A percentile compares a stretch with the other conserved stretches of the same genome.
Evolutionary conservation across 2,113 vertebrate genomes (phyloP).

Genomic region (Proterorhinus semilunaris): DNA sequence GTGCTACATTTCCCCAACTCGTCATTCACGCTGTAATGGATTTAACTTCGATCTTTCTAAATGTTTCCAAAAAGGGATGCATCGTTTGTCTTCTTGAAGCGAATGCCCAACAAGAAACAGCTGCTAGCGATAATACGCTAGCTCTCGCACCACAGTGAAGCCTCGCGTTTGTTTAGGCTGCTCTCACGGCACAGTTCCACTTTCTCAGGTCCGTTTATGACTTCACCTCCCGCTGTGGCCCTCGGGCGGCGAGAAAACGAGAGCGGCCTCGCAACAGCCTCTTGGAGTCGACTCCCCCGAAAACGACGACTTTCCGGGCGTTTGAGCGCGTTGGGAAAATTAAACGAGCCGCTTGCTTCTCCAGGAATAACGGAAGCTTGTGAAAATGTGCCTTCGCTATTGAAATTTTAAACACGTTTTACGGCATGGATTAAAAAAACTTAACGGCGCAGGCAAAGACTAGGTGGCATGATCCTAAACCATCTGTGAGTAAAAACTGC

Average conservation of each 20-base stretch:
- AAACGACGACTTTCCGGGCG: slow-evolving; percentile 57
- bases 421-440: too few species aligned
- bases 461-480: too few species aligned
- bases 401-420: too few species aligned
- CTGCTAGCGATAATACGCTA: too few species aligned
- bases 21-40: too few species aligned
- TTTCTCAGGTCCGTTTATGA: slow-evolving; percentile 73
- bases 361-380: background rate
- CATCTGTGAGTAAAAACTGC: background rate
- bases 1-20: too few species aligned
- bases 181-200: slow-evolving; percentile 59
- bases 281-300: slow-evolving; percentile 56
- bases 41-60: too few species aligned
- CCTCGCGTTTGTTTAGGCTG: slow-evolving; percentile 70
- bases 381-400: background rate
- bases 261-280: slow-evolving; percentile 57
- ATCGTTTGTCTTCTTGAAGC: too few species aligned
- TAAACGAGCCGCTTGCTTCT: background rate
- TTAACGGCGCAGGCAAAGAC: too few species aligned
- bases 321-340: slow-evolving; percentile 15
- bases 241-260: slow-evolving; percentile 68
- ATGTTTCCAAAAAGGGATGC: too few species aligned
- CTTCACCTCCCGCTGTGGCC: slow-evolving; percentile 73
- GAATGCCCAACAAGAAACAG: too few species aligned
- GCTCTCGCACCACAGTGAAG: slow-evolving; percentile 46